These are phyloP conservation scores for Cosmia pyralina DNA, from an alignment of 2,888 invertebrate species.

Conservation along the genomic window DNA sequence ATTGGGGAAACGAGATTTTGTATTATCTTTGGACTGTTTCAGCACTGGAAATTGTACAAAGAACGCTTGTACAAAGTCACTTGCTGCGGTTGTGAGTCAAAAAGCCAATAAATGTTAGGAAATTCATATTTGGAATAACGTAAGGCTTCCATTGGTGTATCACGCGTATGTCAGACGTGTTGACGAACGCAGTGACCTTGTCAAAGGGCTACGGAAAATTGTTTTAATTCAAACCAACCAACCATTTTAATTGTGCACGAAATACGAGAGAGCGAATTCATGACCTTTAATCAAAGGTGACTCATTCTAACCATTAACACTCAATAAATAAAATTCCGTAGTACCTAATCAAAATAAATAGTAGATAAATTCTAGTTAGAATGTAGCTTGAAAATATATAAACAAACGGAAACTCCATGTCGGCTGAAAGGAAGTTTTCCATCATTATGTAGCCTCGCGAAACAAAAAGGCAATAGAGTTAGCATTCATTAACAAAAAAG, in stretches of 20 bases:
- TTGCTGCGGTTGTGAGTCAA: neutral
- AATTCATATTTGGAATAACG: constrained; percentile 11
- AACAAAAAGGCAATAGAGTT: constrained; percentile 52
- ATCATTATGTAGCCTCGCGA: constrained; percentile 31
- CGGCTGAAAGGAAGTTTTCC: constrained; percentile 44
- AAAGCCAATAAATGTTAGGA: neutral
- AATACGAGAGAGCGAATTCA: neutral
- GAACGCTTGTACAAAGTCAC: constrained; percentile 13
- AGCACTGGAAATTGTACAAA: constrained; percentile 21
- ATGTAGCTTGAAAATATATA: constrained; percentile 41
- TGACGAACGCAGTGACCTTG: constrained; percentile 1
- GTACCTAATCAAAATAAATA: constrained; percentile 50
- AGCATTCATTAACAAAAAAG: constrained; percentile 53
- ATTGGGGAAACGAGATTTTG: constrained; percentile 50
- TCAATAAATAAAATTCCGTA: constrained; percentile 50
- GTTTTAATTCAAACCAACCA: neutral
- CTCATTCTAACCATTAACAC: constrained; percentile 28
- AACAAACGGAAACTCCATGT: constrained; percentile 52
- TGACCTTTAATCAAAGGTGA: constrained; percentile 20
- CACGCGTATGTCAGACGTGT: neutral
- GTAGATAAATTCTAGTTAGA: constrained; percentile 34
- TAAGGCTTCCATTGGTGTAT: too few species aligned
- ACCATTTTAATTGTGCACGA: neutral
- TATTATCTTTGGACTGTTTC: constrained; percentile 34
- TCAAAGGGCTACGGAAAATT: neutral